These are phyloP conservation scores for Littorina saxatilis DNA, from an alignment of 1,140 invertebrate species.

Conservation along the genomic window DNA sequence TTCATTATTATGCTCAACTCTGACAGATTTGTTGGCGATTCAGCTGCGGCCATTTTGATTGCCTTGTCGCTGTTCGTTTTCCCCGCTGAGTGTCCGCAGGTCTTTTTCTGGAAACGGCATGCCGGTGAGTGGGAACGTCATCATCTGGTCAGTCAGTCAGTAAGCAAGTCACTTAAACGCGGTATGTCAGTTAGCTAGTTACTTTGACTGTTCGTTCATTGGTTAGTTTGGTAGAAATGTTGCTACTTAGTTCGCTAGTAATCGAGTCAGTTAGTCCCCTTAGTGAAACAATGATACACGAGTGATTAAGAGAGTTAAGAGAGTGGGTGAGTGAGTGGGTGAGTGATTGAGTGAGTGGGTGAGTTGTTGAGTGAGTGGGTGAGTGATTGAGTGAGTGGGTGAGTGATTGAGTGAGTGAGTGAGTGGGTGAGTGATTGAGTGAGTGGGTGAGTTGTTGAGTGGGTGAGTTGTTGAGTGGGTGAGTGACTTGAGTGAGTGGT, in stretches of 20 bases:
- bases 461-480: too few relatives aligned
- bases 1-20: neutral
- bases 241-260: too few relatives aligned
- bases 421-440: too few relatives aligned
- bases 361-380: too few relatives aligned
- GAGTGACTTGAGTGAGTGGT: too few relatives aligned
- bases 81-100: slow-evolving; percentile 52
- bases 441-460: too few relatives aligned
- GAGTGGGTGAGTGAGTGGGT: too few relatives aligned
- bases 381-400: too few relatives aligned
- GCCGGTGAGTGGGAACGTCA: neutral
- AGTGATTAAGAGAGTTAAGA: neutral
- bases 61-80: slow-evolving; percentile 59
- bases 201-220: neutral
- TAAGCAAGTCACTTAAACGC: neutral
- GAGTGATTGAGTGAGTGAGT: too few relatives aligned
- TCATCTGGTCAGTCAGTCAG: neutral
- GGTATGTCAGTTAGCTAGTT: neutral
- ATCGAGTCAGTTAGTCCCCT: too few relatives aligned
- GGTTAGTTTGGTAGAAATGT: neutral
- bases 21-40: slow-evolving; percentile 72
- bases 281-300: too few relatives aligned
- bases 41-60: slow-evolving; percentile 61
- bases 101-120: slow-evolving; percentile 41
- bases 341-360: too few relatives aligned